A percentile compares a stretch with the other conserved stretches of the same genome.
These are phyloP conservation scores for Lithobates sylvaticus DNA, from an alignment of 2,797 vertebrate genomes.

Conservation along the genomic window DNA sequence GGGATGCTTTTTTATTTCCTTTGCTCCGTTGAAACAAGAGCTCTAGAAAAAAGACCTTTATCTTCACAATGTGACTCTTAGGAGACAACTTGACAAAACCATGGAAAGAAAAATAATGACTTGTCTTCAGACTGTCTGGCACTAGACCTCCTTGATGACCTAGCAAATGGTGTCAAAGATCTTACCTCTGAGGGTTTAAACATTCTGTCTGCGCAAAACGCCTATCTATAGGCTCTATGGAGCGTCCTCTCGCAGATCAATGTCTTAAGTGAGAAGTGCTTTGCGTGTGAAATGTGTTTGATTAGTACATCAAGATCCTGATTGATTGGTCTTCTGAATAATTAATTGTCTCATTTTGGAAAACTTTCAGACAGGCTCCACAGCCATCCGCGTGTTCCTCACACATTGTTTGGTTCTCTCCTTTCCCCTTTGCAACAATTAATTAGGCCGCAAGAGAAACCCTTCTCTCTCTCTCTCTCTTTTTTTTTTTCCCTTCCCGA, in stretches of 20 bases:
- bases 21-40: conserved; percentile 30
- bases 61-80: conserved; percentile 73
- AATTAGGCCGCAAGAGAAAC: conserved; percentile 48
- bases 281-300: conserved; percentile 72
- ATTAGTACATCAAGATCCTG: conserved; percentile 71
- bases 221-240: conserved; percentile 70
- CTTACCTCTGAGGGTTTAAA: conserved; percentile 72
- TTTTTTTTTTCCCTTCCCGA: background rate
- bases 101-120: conserved; percentile 74
- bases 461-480: background rate
- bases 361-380: conserved; percentile 62
- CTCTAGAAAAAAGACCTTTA: conserved; percentile 30
- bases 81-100: conserved; percentile 67
- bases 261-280: conserved; percentile 73
- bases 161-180: conserved; percentile 78
- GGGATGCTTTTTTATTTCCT: background rate
- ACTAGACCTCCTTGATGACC: conserved; percentile 72
- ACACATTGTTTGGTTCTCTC: conserved; percentile 46
- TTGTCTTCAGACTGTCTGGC: conserved; percentile 74
- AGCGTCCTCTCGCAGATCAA: conserved; percentile 72
- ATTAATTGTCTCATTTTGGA: conserved; percentile 68
- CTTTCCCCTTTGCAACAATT: conserved; percentile 57
- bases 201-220: conserved; percentile 66
- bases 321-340: conserved; percentile 75
- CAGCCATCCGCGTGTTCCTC: conserved; percentile 55